A percentile compares a stretch with the other conserved stretches of the same genome.
These are phyloP conservation scores for Lycaena phlaeas DNA, from an alignment of 2,888 invertebrate genomes.

Conservation along the genomic window DNA sequence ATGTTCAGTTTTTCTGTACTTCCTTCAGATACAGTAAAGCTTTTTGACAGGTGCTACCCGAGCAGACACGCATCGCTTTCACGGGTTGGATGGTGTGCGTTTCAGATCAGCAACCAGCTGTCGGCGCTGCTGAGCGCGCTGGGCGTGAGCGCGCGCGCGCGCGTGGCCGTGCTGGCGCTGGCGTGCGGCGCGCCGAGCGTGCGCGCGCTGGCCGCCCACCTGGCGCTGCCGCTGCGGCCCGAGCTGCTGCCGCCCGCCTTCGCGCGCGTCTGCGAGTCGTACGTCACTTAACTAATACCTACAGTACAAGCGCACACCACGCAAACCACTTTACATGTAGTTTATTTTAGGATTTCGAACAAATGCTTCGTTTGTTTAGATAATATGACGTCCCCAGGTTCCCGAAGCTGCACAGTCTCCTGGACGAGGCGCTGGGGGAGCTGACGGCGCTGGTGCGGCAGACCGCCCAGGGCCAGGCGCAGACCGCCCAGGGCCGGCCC, in stretches of 20 bases:
- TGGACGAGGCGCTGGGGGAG: slow-evolving; percentile 46
- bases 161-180: slow-evolving; percentile 42
- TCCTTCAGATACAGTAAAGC: too few relatives aligned
- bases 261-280: slow-evolving; percentile 17
- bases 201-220: slow-evolving; percentile 31
- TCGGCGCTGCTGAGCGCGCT: slow-evolving; percentile 34
- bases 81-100: too few relatives aligned
- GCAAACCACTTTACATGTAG: too few relatives aligned
- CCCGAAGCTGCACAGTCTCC: slow-evolving; percentile 39
- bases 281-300: too few relatives aligned
- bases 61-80: too few relatives aligned
- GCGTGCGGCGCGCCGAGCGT: slow-evolving; percentile 44
- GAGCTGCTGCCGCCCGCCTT: slow-evolving; percentile 19
- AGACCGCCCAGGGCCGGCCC: slow-evolving; percentile 33
- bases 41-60: too few relatives aligned
- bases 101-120: slow-evolving; percentile 40
- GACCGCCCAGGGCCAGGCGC: slow-evolving; percentile 35
- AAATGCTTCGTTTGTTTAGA: too few relatives aligned
- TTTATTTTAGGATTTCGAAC: too few relatives aligned
- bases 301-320: too few relatives aligned
- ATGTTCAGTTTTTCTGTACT: too few relatives aligned
- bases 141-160: slow-evolving; percentile 36
- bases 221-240: slow-evolving; percentile 33
- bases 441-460: slow-evolving; percentile 37
- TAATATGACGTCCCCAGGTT: slow-evolving; percentile 37